Conservation (phyloP, 2,113 vertebrate species). For the Mesembrinibis cayennensis region DNA sequence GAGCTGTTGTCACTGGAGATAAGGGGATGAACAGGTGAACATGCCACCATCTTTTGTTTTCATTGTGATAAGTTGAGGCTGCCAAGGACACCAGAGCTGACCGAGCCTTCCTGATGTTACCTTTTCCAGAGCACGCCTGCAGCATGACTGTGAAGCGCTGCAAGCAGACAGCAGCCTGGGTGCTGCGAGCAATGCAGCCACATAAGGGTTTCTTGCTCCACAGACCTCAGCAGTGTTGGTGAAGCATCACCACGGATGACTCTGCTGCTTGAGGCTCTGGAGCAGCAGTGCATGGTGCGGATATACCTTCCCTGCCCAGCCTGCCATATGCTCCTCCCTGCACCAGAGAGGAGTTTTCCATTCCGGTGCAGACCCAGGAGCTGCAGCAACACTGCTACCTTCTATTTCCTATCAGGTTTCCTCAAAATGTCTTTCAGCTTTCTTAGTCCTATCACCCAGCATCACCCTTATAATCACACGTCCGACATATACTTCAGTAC, state of each 20-base stretch:
- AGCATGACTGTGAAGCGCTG: accelerated
- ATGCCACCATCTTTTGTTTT: neutral
- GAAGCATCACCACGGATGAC: neutral
- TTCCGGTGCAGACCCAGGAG: neutral
- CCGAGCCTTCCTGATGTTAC: neutral
- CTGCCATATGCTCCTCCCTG: neutral
- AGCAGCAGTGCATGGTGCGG: neutral
- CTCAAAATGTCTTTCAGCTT: neutral
- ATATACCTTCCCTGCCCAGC: neutral
- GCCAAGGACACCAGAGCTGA: neutral
- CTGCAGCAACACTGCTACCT: neutral
- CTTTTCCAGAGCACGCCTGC: neutral
- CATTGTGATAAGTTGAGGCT: neutral
- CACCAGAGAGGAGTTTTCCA: neutral
- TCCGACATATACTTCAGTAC: neutral
- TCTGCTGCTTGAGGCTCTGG: neutral
- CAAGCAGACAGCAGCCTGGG: neutral
- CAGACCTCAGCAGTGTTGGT: neutral
- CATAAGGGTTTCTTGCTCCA: neutral
- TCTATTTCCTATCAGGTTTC: neutral
- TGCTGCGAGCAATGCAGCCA: neutral
- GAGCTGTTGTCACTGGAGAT: neutral
- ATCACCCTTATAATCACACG: accelerated
- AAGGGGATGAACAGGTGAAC: neutral
- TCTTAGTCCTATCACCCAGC: neutral